phyloP scores from a whole-genome alignment of 2,113 vertebrate species.

The Pao palembangensis region DNA sequence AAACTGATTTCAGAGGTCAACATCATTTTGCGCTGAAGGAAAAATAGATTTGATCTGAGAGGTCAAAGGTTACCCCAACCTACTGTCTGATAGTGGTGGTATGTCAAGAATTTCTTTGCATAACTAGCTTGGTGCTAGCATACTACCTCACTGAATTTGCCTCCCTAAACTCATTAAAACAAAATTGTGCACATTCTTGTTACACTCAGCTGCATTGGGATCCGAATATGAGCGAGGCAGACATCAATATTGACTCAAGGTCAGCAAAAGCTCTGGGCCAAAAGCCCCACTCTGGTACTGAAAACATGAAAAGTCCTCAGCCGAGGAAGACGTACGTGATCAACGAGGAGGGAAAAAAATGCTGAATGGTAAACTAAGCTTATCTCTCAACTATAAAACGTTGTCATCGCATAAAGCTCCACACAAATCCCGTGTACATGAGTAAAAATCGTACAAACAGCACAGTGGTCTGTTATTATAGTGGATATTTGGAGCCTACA shows the following conservation, averaged over 20 bases:
- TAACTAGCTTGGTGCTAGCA: too few species aligned
- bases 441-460: too few species aligned
- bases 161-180: not conserved
- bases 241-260: constrained; percentile 51
- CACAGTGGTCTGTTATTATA: too few species aligned
- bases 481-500: not conserved
- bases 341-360: not conserved
- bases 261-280: constrained; percentile 24
- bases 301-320: constrained; percentile 7
- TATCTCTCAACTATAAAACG: too few species aligned
- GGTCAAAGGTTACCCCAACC: too few species aligned
- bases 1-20: not conserved
- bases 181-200: not conserved
- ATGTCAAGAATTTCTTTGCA: constrained; percentile 31
- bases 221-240: constrained; percentile 21
- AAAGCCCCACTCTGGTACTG: not conserved
- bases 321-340: constrained; percentile 9
- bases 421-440: not conserved
- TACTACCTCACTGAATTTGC: too few species aligned
- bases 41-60: too few species aligned
- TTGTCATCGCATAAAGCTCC: not conserved
- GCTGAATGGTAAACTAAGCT: too few species aligned
- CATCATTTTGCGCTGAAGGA: too few species aligned
- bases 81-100: too few species aligned
- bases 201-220: not conserved